A percentile compares a stretch with the other conserved stretches of the same genome.
Evolutionary conservation across 2,888 invertebrate genomes (phyloP).

Genomic region (Thereva nobilitata): DNA sequence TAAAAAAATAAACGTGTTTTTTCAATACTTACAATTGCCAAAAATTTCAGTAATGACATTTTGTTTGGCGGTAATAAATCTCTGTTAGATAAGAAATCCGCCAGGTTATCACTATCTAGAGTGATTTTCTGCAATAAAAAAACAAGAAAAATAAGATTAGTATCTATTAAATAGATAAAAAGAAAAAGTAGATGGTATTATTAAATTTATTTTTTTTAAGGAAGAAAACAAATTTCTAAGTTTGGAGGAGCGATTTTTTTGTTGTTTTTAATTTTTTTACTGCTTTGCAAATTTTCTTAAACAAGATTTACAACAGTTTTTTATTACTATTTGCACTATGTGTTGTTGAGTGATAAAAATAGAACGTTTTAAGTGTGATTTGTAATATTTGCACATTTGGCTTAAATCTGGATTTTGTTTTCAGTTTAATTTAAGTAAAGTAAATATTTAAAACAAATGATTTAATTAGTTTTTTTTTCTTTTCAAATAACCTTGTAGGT

Average conservation of each 20-base stretch:
- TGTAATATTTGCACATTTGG: too few relatives aligned
- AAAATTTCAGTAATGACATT: slow-evolving; percentile 67
- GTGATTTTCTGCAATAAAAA: slow-evolving; percentile 48
- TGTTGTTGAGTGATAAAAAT: too few relatives aligned
- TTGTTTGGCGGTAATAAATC: slow-evolving; percentile 50
- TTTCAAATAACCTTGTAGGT: too few relatives aligned
- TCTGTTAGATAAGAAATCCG: slow-evolving; percentile 51
- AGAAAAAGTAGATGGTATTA: neutral
- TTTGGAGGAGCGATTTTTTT: too few relatives aligned
- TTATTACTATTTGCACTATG: too few relatives aligned
- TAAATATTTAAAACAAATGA: too few relatives aligned
- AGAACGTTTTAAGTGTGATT: too few relatives aligned
- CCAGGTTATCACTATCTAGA: slow-evolving; percentile 51
- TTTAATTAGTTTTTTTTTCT: too few relatives aligned
- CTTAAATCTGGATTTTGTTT: too few relatives aligned
- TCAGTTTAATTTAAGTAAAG: too few relatives aligned
- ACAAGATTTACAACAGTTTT: too few relatives aligned
- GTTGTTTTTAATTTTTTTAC: too few relatives aligned
- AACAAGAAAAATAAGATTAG: slow-evolving; percentile 11
- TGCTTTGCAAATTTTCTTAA: neutral
- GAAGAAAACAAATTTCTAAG: neutral
- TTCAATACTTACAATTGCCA: slow-evolving; percentile 74
- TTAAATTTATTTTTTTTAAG: slow-evolving; percentile 4
- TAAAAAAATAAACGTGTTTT: slow-evolving; percentile 1
- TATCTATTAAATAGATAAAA: neutral